phyloP scores from a whole-genome alignment of 2,797 vertebrate genomes.

The Lateolabrax maculatus region DNA sequence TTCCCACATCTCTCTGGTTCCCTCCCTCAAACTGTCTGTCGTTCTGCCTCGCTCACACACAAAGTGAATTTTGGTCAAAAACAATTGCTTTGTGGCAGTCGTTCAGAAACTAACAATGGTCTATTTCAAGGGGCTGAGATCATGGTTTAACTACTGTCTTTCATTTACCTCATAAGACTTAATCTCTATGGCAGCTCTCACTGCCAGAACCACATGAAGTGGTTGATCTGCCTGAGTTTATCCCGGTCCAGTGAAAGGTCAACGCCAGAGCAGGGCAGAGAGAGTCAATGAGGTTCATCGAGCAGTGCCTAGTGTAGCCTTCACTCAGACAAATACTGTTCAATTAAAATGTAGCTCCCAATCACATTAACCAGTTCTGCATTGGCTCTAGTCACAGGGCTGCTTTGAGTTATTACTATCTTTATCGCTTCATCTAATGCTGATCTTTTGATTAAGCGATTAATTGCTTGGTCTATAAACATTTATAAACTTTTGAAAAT shows the following conservation, averaged over 20 bases:
- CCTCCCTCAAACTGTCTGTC: slow-evolving; percentile 17
- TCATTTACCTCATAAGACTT: slow-evolving; percentile 78
- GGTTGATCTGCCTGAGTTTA: slow-evolving; percentile 48
- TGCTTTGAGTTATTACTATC: not conserved
- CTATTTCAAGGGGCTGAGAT: slow-evolving; percentile 76
- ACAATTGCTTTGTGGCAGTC: slow-evolving; percentile 70
- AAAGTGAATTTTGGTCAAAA: slow-evolving; percentile 58
- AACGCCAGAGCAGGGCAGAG: slow-evolving; percentile 22
- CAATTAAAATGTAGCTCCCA: slow-evolving; percentile 6
- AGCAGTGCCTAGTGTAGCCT: slow-evolving; percentile 16
- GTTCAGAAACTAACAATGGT: slow-evolving; percentile 74
- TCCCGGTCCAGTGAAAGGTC: slow-evolving; percentile 60
- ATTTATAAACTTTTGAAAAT: not conserved
- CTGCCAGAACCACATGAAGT: slow-evolving; percentile 67
- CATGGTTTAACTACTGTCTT: slow-evolving; percentile 78
- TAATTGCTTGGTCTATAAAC: not conserved
- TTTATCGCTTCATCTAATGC: not conserved
- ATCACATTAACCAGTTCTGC: not conserved
- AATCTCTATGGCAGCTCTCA: slow-evolving; percentile 63
- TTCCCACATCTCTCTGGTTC: slow-evolving; percentile 37
- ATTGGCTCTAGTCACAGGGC: not conserved
- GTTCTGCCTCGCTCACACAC: slow-evolving; percentile 32
- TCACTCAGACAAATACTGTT: slow-evolving; percentile 9
- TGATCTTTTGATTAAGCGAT: not conserved
- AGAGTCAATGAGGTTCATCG: slow-evolving; percentile 46